Evolutionary conservation across 1,140 invertebrate species (phyloP), one percentile per base, ranked within the genome.

Genomic region (Zaprionus capensis): DNA sequence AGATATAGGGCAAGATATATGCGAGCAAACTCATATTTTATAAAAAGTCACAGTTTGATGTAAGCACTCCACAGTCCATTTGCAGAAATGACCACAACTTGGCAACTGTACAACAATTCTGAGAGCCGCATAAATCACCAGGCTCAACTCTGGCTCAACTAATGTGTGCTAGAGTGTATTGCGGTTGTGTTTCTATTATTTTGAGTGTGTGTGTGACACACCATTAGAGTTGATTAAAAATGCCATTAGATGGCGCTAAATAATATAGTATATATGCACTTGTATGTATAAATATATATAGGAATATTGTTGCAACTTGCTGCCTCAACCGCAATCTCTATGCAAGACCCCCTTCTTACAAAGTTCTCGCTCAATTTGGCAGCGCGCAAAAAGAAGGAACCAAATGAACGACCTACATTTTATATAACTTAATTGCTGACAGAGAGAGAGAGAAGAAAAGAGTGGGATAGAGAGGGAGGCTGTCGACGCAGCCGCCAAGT

Each of bases 181-280:
- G 38, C 38, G 15, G 38, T 41, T n/a, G 38, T 41, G 57, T 51
- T 26, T 20, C 5, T 64, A 17, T 44, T 61, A 12, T 24, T 61
- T 7, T n/a, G 12, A 4, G 4, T 63, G 44, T 51, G 34, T 68
- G 58, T 28, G 41, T 38, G 20, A 36, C 26, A 62, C 26, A 26
- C 59, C 53, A 75, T 75, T 77, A 68, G 53, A 63, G 64, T 77
- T 74, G 64, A 74, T 77, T 74, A 74, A 74, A 74, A 77, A 73
- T 77, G 58, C 41, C 65, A 74, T 69, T 74, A 68, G 46, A 68
- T 34, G 34, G 44, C 34, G 49, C 34, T 78, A 69, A 74, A 78
- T 76, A 62, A 78, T 71, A 46, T 9, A 62, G 65, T 51, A 24
- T 57, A 44, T 22, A 59, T 49, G 17, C 31, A 34, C 31, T 34